Conservation (phyloP, 2,113 vertebrate species). For the Synodontis membranacea region DNA sequence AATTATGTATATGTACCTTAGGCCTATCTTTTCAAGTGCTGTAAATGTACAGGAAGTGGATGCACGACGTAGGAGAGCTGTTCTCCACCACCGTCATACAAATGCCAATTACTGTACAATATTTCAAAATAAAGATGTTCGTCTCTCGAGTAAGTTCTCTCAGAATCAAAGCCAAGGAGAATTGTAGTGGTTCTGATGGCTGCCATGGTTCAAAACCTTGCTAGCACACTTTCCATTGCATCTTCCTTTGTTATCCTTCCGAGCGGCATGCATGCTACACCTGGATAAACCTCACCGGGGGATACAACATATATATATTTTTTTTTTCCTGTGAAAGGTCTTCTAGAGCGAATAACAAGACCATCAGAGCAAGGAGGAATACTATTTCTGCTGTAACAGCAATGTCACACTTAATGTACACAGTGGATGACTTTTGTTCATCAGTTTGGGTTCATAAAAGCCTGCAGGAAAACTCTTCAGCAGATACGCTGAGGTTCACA, state of each 20-base stretch:
- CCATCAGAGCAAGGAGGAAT: neutral
- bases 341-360: neutral
- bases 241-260: neutral
- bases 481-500: slow-evolving; percentile 20
- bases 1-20: neutral
- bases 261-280: neutral
- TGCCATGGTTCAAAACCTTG: neutral
- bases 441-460: slow-evolving; percentile 3
- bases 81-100: neutral
- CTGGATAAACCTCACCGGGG: neutral
- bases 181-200: neutral
- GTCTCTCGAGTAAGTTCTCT: neutral
- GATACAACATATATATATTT: neutral
- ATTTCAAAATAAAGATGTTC: neutral
- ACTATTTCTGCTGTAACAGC: slow-evolving; percentile 7
- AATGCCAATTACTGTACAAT: neutral
- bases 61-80: neutral
- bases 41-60: neutral
- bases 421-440: slow-evolving; percentile 13
- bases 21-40: neutral
- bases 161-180: neutral
- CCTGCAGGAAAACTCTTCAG: neutral
- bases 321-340: neutral
- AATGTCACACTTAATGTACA: slow-evolving; percentile 20
- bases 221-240: neutral